Percentiles rank a stretch among this genome's conserved stretches.
phyloP scores from a whole-genome alignment of 2,797 vertebrate genomes.

The Cryptoprocta ferox region DNA sequence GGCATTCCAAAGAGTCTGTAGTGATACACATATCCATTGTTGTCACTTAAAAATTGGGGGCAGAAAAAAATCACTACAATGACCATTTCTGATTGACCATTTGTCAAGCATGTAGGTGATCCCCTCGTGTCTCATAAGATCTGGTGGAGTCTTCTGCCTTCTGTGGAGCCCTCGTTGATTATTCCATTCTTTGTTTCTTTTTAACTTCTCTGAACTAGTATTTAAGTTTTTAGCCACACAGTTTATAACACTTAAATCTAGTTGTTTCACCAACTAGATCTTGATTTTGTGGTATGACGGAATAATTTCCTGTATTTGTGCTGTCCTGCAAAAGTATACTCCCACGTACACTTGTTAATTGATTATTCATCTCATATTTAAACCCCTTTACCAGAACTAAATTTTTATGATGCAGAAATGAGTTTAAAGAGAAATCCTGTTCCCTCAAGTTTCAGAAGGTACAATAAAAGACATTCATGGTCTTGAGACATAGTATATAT shows the following conservation, averaged over 20 bases:
- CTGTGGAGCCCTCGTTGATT: not conserved
- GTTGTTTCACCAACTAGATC: not conserved
- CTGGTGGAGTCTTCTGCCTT: not conserved
- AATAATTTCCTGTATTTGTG: not conserved
- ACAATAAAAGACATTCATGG: not conserved
- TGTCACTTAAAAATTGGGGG: not conserved
- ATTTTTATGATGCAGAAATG: not conserved
- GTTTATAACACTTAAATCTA: not conserved
- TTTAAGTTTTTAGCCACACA: not conserved
- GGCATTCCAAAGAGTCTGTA: not conserved
- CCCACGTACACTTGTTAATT: not conserved
- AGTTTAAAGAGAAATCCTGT: not conserved
- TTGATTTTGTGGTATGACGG: conserved; percentile 15
- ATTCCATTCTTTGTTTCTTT: not conserved
- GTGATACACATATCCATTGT: not conserved
- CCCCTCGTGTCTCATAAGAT: not conserved
- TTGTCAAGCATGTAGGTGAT: not conserved
- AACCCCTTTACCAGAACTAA: not conserved
- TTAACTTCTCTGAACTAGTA: not conserved
- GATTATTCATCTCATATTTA: not conserved
- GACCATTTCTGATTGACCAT: not conserved
- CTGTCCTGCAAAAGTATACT: not conserved
- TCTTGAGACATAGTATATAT: not conserved
- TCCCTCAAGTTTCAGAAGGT: not conserved
- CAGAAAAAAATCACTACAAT: not conserved